Evolutionary conservation across 2,797 vertebrate genomes (phyloP).

Genomic region (Sebastolobus altivelis): DNA sequence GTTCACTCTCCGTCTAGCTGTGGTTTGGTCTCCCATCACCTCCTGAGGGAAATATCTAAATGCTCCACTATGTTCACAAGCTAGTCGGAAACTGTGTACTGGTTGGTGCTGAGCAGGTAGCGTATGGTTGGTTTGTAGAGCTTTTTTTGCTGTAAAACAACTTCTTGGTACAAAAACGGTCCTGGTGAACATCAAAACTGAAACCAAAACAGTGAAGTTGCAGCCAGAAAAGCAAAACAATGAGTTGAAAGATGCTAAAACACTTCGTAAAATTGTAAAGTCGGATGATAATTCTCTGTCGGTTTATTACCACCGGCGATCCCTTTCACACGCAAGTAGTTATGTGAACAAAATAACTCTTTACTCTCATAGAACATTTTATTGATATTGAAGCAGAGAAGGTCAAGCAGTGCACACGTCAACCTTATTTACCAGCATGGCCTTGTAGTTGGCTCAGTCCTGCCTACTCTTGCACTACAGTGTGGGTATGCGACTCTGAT

Average conservation of each 20-base stretch:
- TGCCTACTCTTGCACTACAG: conserved; percentile 2
- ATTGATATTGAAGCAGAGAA: conserved; percentile 17
- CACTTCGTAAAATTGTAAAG: neutral
- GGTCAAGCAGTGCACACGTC: neutral
- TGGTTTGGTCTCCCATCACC: neutral
- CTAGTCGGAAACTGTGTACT: too few species aligned
- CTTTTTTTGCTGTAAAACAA: neutral
- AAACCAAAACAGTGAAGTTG: neutral
- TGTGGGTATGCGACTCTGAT: conserved; percentile 19
- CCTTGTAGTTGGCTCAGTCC: neutral
- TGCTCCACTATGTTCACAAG: neutral
- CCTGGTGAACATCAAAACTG: neutral
- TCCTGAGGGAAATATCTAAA: conserved; percentile 12
- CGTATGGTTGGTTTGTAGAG: neutral
- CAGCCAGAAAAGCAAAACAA: neutral
- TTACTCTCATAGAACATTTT: neutral
- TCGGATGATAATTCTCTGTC: neutral
- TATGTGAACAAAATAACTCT: neutral
- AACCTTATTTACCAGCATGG: conserved; percentile 7
- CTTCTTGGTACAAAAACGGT: neutral
- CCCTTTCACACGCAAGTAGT: neutral
- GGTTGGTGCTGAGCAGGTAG: neutral
- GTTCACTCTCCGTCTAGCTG: neutral
- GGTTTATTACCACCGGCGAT: neutral
- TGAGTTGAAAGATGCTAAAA: conserved; percentile 15